Evolutionary conservation across 2,797 vertebrate genomes (phyloP), one percentile per base, ranked within the genome.

Genomic region (Semotilus atromaculatus): DNA sequence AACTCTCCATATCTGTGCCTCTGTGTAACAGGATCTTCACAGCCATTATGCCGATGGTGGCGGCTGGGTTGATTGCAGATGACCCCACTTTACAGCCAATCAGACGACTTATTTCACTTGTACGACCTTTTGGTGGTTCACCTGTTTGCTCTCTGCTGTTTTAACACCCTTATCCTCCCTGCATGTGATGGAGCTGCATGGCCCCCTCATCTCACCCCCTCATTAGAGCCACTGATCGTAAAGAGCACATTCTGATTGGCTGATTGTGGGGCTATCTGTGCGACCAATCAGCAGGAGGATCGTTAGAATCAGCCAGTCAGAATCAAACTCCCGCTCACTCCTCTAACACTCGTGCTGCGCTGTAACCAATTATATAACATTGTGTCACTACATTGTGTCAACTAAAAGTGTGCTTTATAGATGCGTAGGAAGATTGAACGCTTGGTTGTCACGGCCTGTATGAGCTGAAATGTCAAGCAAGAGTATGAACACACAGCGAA

Each of bases 21-120:
- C 90, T 95, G 92, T 93, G 94, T 93, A 92, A 95, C 96, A 99
- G 98, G 98, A 97, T 99, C 94, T 99, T 99, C 97, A 99, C 98
- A 89, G 97, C 98, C 93, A 94, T 99, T 91, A 98, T 99, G 98
- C 98, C 98, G 92, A 99, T 99, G 98, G 97, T 99, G 93, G 97
- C 97, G 85, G 97, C 98, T 92, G 98, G 98, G 93, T 95, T 99
- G 96, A 97, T 99, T 94, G 93, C 96, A 94, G 98, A 99, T 18
- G 98, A 99, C 95, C 97, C 98, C 95, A 97, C 97, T 92, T 97
- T 99, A 96, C 98, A 98, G 96, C 98, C 98, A 94, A 96, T 97
- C 95, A 96, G 98, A 97, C 95, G 96, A 91, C 98, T 99, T 95
- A 92, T 96, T 88, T 96, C 97, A 91, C 96, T 97, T 93, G 98